Conservation (phyloP, 2,113 vertebrate genomes). For the Tragelaphus strepsiceros region DNA sequence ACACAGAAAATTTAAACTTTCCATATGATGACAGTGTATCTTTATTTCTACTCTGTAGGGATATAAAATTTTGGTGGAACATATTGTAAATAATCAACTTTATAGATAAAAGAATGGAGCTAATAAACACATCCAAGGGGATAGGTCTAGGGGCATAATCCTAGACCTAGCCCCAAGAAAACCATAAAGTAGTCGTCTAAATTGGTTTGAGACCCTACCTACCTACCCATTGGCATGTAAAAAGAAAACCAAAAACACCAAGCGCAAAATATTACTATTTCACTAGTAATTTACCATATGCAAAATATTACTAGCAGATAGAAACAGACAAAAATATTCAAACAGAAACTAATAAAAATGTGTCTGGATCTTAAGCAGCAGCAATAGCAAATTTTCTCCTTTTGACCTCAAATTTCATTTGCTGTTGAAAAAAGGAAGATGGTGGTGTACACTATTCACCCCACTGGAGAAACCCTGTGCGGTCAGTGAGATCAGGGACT, state of each 20-base stretch:
- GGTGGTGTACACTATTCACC: background rate
- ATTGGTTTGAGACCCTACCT: background rate
- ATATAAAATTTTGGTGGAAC: background rate
- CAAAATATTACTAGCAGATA: background rate
- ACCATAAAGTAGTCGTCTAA: background rate
- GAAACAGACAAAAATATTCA: background rate
- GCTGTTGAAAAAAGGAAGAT: background rate
- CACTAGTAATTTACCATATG: background rate
- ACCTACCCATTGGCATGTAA: background rate
- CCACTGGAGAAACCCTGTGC: background rate
- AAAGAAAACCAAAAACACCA: background rate
- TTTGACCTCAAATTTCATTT: background rate
- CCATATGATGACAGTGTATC: background rate
- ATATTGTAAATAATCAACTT: background rate
- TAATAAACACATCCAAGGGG: background rate
- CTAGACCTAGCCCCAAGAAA: background rate
- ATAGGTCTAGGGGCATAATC: background rate
- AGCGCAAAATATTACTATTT: background rate
- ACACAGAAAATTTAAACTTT: background rate
- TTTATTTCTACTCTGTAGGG: background rate
- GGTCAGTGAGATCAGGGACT: background rate
- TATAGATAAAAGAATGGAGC: background rate
- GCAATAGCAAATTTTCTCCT: background rate
- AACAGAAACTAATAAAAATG: constrained; percentile 16
- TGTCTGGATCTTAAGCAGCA: background rate